phyloP scores from a whole-genome alignment of 1,140 invertebrate species.

The Parapsyche elsis region DNA sequence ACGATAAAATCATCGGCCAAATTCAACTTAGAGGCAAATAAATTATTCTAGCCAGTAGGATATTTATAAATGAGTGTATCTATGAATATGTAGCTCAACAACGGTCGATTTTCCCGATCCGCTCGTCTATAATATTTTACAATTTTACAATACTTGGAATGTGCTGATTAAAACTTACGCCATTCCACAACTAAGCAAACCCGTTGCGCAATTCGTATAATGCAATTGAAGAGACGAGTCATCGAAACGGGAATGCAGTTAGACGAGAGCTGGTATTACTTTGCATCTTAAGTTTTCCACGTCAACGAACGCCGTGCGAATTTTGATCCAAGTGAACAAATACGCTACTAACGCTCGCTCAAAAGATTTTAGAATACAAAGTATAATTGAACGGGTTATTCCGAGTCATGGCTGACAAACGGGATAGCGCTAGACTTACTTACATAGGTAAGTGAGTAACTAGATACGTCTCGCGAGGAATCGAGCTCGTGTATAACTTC shows the following conservation, averaged over 20 bases:
- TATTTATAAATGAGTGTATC: too few relatives aligned
- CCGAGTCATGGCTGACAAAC: not conserved
- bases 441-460: too few relatives aligned
- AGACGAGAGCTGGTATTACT: not conserved
- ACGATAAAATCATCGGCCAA: too few relatives aligned
- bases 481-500: too few relatives aligned
- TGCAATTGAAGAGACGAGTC: not conserved
- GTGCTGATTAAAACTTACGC: not conserved
- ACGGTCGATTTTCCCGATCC: too few relatives aligned
- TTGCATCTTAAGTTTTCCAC: constrained; percentile 16
- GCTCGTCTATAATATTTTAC: too few relatives aligned
- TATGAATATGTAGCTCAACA: too few relatives aligned
- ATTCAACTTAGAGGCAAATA: too few relatives aligned
- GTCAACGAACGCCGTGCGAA: not conserved
- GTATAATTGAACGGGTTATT: constrained; percentile 8
- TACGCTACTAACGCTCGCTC: not conserved
- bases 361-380: not conserved
- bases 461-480: too few relatives aligned
- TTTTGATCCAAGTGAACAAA: too few relatives aligned
- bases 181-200: not conserved
- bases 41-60: too few relatives aligned
- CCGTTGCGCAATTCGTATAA: not conserved
- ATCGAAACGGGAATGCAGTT: constrained; percentile 2
- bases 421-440: not conserved
- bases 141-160: too few relatives aligned